phyloP scores from a whole-genome alignment of 53 echinoderm and acorn worm genomes.

The Mesocentrotus franciscanus region DNA sequence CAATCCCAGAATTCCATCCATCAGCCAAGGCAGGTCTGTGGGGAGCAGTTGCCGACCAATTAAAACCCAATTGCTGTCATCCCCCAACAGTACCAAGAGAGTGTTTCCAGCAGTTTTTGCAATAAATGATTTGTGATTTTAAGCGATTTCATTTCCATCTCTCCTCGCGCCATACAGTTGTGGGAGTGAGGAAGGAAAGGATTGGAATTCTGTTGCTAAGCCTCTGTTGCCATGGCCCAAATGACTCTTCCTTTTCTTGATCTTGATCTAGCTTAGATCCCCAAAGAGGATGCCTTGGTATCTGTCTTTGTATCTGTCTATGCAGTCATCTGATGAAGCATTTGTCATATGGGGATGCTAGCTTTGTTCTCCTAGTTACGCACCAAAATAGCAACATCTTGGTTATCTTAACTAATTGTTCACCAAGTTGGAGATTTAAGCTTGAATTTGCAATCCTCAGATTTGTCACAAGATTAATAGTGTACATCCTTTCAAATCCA shows the following conservation, averaged over 20 bases:
- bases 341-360: slow-evolving; percentile 15
- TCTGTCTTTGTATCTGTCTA: neutral
- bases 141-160: slow-evolving; percentile 27
- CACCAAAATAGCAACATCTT: neutral
- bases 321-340: neutral
- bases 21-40: slow-evolving; percentile 21
- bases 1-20: slow-evolving; percentile 45
- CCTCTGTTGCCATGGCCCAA: slow-evolving; percentile 26
- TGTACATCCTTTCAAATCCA: neutral
- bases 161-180: slow-evolving; percentile 8
- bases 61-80: slow-evolving; percentile 16
- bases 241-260: slow-evolving; percentile 42
- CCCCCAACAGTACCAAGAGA: neutral
- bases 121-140: slow-evolving; percentile 25
- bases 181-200: slow-evolving; percentile 2
- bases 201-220: slow-evolving; percentile 27
- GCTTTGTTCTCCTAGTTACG: neutral
- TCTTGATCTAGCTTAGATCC: neutral
- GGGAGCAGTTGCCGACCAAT: slow-evolving; percentile 44
- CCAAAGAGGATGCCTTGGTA: neutral
- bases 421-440: neutral
- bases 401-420: neutral
- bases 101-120: slow-evolving; percentile 9
- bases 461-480: neutral
- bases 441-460: neutral